Evolutionary conservation across 37 sponge, comb jelly and placozoan genomes (phyloP), one percentile per base, ranked within the genome.

Genomic region (Chondrosia reniformis): DNA sequence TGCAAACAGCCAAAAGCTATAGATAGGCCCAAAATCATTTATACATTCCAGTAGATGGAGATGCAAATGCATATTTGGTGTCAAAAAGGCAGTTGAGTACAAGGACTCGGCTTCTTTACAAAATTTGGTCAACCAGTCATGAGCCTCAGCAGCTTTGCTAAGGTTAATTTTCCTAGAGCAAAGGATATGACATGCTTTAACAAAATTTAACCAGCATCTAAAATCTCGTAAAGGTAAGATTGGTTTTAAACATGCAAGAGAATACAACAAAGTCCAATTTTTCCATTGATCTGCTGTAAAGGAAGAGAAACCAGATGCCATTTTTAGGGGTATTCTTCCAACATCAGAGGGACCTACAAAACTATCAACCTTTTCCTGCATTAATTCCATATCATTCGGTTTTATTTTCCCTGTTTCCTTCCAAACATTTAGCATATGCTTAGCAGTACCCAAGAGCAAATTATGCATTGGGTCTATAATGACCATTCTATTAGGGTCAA

Each of bases 401-500:
- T 27, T 54, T 9, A 88, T 0, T 33, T 65, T 28, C 3, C 24
- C 59, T 17, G 46, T 9, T 24, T 83, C 79, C 45, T 43, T 81
- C 81, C 81, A 81, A 40, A 46, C 39, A 33, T 21, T 32, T 24
- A 77, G 32, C 7, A 65, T 30, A 69, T 87, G 28, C 32, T 87
- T 81, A n/a, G 87, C 87, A 24, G 65, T 77, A 0, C 82, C 82
- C 3, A 81, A 39, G 28, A 81, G 77, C 36, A 87, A 24, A 38
- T 79, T 80, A 40, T 88, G 89, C 84, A 88, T 83, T 3, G 84
- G 84, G 72, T 88, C 88, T 28, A 87, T 66, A 30, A 65, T 63
- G 65, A 69, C 78, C 3, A 3, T 56, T 39, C 80, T 27, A 45
- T 83, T 46, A 54, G 66, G 38, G 44, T 88, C 80, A 73, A 83